Percentiles rank a stretch among this genome's conserved stretches.
These are phyloP conservation scores for Eclectus roratus DNA, from an alignment of 2,113 vertebrate species.

Conservation along the genomic window DNA sequence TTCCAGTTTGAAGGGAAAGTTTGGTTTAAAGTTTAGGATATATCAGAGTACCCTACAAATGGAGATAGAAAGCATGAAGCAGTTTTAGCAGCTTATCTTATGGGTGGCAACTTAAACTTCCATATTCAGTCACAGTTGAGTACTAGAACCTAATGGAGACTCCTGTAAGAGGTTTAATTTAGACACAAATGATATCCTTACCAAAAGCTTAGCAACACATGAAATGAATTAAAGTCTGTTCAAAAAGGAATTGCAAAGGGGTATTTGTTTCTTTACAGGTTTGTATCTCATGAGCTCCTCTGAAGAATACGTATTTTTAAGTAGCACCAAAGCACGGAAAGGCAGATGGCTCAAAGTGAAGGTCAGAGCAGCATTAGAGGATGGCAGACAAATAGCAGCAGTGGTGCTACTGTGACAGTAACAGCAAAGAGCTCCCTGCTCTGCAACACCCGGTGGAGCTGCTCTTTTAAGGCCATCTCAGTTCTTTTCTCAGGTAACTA, in stretches of 20 bases:
- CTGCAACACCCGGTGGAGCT: background rate
- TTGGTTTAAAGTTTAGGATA: background rate
- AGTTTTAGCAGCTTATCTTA: background rate
- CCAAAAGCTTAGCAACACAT: background rate
- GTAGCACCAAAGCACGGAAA: background rate
- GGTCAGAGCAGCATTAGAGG: background rate
- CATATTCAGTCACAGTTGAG: background rate
- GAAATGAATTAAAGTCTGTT: background rate
- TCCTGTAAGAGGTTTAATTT: background rate
- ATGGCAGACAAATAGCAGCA: background rate
- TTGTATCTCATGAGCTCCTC: background rate
- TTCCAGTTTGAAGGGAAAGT: background rate
- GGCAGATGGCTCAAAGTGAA: background rate
- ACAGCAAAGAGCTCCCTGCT: background rate
- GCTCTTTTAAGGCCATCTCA: background rate
- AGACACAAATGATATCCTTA: background rate
- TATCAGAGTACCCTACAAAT: background rate
- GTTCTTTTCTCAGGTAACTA: background rate
- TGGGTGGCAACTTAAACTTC: background rate
- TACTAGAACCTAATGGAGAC: background rate
- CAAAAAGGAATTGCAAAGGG: background rate
- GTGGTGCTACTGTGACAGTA: background rate
- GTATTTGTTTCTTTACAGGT: background rate
- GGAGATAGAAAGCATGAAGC: background rate
- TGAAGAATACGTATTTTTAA: background rate